Percentiles rank a stretch among this genome's conserved stretches.
These are phyloP conservation scores for Entomobrya multifasciata DNA, from an alignment of 2,888 invertebrate genomes.

Conservation along the genomic window DNA sequence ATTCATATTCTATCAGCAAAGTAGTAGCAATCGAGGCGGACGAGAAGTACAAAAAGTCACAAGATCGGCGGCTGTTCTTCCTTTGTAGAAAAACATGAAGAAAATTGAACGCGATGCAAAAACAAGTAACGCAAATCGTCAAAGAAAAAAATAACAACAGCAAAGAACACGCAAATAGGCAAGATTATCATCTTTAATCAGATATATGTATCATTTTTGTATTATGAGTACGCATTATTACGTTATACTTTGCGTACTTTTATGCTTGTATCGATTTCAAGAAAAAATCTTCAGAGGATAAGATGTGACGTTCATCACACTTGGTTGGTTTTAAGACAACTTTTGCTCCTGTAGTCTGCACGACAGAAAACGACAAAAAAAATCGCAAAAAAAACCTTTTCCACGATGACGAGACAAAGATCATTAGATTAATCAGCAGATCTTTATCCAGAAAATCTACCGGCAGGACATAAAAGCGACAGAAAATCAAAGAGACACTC, in stretches of 20 bases:
- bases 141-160: constrained; percentile 4
- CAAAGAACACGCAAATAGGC: constrained; percentile 47
- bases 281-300: not conserved
- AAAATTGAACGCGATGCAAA: not conserved
- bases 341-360: too few relatives aligned
- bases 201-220: constrained; percentile 23
- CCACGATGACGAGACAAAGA: too few relatives aligned
- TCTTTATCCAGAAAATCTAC: too few relatives aligned
- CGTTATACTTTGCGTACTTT: constrained; percentile 35
- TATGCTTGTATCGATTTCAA: not conserved
- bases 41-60: constrained; percentile 14
- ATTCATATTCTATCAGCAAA: too few relatives aligned
- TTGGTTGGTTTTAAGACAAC: too few relatives aligned
- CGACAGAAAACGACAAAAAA: too few relatives aligned
- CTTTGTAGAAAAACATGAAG: constrained; percentile 34
- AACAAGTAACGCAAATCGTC: too few relatives aligned
- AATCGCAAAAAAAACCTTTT: too few relatives aligned
- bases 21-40: constrained; percentile 42
- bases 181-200: constrained; percentile 62
- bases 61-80: constrained; percentile 14
- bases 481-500: too few relatives aligned
- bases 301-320: too few relatives aligned
- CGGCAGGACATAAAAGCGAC: too few relatives aligned
- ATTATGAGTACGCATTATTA: not conserved
- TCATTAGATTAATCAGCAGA: too few relatives aligned